Evolutionary conservation across 2,888 invertebrate species (phyloP).

Genomic region (Rapana venosa): DNA sequence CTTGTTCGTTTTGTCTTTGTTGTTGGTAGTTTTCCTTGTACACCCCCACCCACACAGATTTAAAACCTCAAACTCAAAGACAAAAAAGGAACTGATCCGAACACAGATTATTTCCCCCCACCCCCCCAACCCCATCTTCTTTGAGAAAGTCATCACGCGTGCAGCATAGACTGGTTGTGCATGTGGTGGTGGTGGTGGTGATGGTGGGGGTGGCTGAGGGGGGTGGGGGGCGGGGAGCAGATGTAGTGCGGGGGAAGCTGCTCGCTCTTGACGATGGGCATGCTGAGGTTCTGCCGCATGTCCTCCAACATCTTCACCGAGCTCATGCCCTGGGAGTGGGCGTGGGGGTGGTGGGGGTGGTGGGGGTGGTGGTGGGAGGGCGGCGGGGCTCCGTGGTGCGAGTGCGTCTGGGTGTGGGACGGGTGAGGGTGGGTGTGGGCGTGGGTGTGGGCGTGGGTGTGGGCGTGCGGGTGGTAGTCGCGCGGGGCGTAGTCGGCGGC

Average conservation of each 20-base stretch:
- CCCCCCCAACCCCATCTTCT: background rate
- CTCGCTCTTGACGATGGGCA: constrained; percentile 51
- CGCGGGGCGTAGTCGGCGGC: constrained; percentile 37
- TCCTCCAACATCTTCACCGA: constrained; percentile 51
- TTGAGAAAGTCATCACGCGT: constrained; percentile 15
- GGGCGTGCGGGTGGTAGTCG: constrained; percentile 41
- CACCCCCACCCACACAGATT: too few species aligned
- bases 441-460: constrained; percentile 24
- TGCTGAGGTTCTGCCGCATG: constrained; percentile 46
- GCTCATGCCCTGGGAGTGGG: constrained; percentile 40
- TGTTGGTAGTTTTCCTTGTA: too few species aligned
- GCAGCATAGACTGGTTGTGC: constrained; percentile 43
- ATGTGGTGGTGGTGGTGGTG: constrained; percentile 42
- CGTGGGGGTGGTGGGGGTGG: constrained; percentile 33
- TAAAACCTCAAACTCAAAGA: too few species aligned
- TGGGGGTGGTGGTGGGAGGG: constrained; percentile 33
- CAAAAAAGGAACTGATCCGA: too few species aligned
- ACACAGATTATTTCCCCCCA: too few species aligned
- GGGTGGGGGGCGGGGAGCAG: constrained; percentile 39
- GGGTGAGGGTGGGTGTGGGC: constrained; percentile 4
- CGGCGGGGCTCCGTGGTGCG: constrained; percentile 14
- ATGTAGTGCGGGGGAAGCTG: constrained; percentile 43
- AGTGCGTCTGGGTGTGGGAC: constrained; percentile 42
- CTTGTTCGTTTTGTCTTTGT: too few species aligned
- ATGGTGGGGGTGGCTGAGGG: constrained; percentile 34